Evolutionary conservation across 2,797 vertebrate genomes (phyloP).

Genomic region (Platalea minor): DNA sequence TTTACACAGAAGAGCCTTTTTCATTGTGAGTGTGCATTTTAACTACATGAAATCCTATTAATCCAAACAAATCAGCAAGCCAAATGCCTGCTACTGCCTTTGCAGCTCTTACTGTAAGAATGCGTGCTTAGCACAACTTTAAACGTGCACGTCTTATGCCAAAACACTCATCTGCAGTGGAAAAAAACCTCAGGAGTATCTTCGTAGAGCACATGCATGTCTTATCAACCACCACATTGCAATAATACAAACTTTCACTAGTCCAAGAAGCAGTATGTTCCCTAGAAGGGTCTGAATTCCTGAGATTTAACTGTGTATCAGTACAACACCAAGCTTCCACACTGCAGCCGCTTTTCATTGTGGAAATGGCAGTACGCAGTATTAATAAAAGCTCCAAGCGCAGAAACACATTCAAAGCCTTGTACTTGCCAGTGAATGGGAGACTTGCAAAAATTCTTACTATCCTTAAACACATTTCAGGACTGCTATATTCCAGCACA

Average conservation of each 20-base stretch:
- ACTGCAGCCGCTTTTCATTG: not conserved
- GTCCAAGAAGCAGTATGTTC: not conserved
- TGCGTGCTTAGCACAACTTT: constrained; percentile 19
- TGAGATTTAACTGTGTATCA: not conserved
- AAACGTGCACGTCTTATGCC: not conserved
- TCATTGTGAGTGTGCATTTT: constrained; percentile 7
- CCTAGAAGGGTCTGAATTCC: not conserved
- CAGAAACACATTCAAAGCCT: not conserved
- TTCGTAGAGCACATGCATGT: not conserved
- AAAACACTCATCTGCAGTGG: constrained; percentile 32
- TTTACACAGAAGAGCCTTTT: constrained; percentile 5
- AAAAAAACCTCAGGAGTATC: not conserved
- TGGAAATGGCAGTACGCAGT: not conserved
- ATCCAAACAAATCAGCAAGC: constrained; percentile 51
- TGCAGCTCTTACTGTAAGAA: constrained; percentile 35
- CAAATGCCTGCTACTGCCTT: constrained; percentile 51
- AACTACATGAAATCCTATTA: constrained; percentile 30
- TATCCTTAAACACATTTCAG: not conserved
- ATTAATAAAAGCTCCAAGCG: not conserved
- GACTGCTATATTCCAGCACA: not conserved
- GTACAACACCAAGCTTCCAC: not conserved
- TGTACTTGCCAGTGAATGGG: not conserved
- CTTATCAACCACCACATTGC: not conserved
- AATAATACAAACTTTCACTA: not conserved
- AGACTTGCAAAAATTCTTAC: not conserved